Conservation (phyloP, 2,888 invertebrate genomes). For the Ophion slaviceki region DNA sequence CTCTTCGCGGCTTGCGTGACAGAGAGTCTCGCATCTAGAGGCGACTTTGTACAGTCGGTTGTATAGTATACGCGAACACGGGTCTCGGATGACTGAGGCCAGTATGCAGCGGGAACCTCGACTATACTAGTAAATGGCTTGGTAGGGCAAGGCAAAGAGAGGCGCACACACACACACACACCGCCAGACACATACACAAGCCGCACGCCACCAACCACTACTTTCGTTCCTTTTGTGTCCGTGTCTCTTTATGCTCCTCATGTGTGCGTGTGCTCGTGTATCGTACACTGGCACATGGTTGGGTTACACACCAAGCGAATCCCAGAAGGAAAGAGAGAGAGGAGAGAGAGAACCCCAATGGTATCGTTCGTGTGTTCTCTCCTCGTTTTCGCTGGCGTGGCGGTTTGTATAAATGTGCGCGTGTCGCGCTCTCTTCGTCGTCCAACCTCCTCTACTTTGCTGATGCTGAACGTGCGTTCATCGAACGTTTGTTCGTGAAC, state of each 20-base stretch:
- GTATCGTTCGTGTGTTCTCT: constrained; percentile 50
- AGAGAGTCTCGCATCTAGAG: constrained; percentile 36
- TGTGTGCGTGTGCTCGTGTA: constrained; percentile 1
- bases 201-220: constrained; percentile 62
- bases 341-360: constrained; percentile 46
- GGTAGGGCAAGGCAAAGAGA: constrained; percentile 61
- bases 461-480: constrained; percentile 63
- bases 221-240: constrained; percentile 40
- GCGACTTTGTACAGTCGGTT: constrained; percentile 56
- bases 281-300: constrained; percentile 26
- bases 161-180: constrained; percentile 27
- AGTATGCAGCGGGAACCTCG: constrained; percentile 65
- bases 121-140: constrained; percentile 61
- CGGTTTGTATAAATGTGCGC: constrained; percentile 62
- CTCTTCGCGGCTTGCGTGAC: constrained; percentile 28
- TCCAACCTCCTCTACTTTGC: constrained; percentile 51
- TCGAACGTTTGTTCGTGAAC: constrained; percentile 62
- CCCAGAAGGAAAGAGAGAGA: constrained; percentile 21
- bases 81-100: constrained; percentile 67
- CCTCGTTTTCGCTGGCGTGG: constrained; percentile 56
- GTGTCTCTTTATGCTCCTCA: constrained; percentile 7
- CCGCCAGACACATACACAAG: constrained; percentile 19
- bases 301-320: constrained; percentile 19
- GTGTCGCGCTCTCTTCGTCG: constrained; percentile 52
- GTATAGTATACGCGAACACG: constrained; percentile 64